Percentiles rank a stretch among this genome's conserved stretches.
phyloP scores from a whole-genome alignment of 2,797 vertebrate species.

The Cryptoprocta ferox region DNA sequence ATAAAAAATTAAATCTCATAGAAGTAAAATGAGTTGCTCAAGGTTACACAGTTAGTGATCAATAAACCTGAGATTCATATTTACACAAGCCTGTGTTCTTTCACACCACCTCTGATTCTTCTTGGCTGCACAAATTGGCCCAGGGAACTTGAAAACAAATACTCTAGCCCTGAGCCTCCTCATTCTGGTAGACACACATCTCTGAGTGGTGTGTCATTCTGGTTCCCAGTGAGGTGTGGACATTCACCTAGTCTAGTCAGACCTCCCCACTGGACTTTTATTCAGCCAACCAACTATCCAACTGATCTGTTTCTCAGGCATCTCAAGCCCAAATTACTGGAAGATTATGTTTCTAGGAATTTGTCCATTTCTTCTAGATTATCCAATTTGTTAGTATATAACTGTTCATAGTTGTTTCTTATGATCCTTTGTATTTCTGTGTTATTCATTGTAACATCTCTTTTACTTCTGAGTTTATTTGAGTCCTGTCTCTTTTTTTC shows the following conservation, averaged over 20 bases:
- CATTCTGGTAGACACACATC: fast-evolving
- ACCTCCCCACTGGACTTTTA: not conserved
- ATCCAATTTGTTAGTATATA: not conserved
- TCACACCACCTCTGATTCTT: not conserved
- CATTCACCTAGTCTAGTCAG: too few relatives aligned
- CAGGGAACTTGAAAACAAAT: too few relatives aligned
- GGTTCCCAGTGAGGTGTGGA: not conserved
- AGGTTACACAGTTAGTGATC: not conserved
- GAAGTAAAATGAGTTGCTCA: not conserved
- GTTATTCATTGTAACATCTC: not conserved
- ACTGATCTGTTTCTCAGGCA: not conserved
- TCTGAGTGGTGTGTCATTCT: not conserved
- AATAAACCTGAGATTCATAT: not conserved
- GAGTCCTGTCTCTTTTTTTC: not conserved
- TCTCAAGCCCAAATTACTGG: not conserved
- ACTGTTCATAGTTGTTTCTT: not conserved
- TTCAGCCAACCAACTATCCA: not conserved
- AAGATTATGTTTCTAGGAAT: not conserved
- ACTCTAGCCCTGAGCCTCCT: not conserved
- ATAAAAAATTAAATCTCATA: not conserved
- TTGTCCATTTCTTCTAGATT: not conserved
- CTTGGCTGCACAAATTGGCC: not conserved
- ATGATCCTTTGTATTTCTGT: not conserved
- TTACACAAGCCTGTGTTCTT: not conserved
- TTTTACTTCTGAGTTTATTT: not conserved